phyloP scores from a whole-genome alignment of 2,113 vertebrate species.

The Hydropotes inermis region DNA sequence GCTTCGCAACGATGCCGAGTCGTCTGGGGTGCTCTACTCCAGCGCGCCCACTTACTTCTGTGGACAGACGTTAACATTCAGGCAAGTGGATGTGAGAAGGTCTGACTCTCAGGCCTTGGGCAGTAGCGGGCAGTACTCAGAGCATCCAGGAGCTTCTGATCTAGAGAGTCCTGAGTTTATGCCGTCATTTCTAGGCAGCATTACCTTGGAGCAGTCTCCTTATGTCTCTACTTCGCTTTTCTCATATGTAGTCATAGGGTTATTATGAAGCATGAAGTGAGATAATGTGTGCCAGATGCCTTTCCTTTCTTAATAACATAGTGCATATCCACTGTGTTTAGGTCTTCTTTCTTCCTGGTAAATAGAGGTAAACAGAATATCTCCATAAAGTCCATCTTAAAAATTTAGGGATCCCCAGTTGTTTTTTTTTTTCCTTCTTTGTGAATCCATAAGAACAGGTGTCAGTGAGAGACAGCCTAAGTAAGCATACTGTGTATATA shows the following conservation, averaged over 20 bases:
- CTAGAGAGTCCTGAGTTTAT: neutral
- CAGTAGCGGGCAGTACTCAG: neutral
- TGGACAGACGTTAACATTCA: constrained; percentile 95
- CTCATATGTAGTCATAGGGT: neutral
- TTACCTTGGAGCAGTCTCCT: neutral
- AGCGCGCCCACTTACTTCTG: constrained; percentile 93
- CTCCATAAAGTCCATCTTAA: constrained; percentile 1
- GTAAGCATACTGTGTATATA: neutral
- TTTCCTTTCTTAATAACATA: neutral
- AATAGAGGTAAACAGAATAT: neutral
- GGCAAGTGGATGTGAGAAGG: constrained; percentile 79
- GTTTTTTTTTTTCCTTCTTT: neutral
- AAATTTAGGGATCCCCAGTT: neutral
- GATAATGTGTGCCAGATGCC: neutral
- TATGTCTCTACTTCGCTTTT: neutral
- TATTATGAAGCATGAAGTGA: neutral
- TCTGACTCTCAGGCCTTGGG: neutral
- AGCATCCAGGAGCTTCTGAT: neutral
- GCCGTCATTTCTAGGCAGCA: neutral
- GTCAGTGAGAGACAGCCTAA: neutral
- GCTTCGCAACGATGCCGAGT: constrained; percentile 88
- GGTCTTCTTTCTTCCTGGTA: neutral
- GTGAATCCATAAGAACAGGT: neutral
- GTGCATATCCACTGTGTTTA: neutral
- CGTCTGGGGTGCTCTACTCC: constrained; percentile 90